These are phyloP conservation scores for Pheosia tremula DNA, from an alignment of 2,888 invertebrate species.

Conservation along the genomic window DNA sequence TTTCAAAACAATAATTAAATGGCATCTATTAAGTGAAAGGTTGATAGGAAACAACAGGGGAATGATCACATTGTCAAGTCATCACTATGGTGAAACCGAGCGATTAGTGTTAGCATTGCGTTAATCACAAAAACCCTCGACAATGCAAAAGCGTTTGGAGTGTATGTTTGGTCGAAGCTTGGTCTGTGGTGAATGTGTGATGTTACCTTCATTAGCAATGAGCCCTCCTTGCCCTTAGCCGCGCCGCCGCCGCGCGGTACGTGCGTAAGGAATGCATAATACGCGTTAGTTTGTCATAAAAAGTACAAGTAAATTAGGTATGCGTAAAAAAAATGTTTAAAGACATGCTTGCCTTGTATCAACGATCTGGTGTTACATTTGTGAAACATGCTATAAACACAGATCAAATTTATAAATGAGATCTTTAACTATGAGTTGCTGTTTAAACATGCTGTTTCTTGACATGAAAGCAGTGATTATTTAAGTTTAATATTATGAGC, in stretches of 20 bases:
- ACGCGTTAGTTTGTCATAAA: slow-evolving; percentile 62
- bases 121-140: not conserved
- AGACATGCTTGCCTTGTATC: not conserved
- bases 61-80: not conserved
- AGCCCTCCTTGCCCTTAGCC: slow-evolving; percentile 76
- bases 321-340: not conserved
- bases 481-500: not conserved
- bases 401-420: not conserved
- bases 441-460: not conserved
- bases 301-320: slow-evolving; percentile 24
- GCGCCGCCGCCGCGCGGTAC: slow-evolving; percentile 56
- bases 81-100: not conserved
- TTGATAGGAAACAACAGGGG: too few species aligned
- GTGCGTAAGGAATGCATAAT: slow-evolving; percentile 69
- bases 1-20: too few species aligned
- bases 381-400: not conserved
- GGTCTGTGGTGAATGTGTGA: not conserved
- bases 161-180: slow-evolving; percentile 3
- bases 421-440: not conserved
- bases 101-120: not conserved
- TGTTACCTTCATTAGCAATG: slow-evolving; percentile 81
- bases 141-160: not conserved
- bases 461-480: not conserved
- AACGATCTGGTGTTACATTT: too few species aligned
- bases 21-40: too few species aligned